Conservation (phyloP, 1,140 invertebrate genomes). For the Parasteatoda tepidariorum region DNA sequence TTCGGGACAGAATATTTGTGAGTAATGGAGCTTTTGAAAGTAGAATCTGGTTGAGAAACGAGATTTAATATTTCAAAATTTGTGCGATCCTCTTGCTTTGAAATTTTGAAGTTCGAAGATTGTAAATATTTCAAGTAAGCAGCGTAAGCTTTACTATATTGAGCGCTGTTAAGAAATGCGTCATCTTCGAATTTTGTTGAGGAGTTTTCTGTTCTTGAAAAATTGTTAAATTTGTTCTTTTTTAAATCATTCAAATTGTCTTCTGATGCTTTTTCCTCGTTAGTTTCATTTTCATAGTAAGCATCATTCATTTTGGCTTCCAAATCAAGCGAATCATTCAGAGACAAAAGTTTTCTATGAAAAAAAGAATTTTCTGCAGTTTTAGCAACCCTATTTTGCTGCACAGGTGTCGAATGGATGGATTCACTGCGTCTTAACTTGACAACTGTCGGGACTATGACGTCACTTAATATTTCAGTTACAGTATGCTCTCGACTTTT, state of each 20-base stretch:
- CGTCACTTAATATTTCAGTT: slow-evolving; percentile 48
- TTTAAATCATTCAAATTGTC: slow-evolving; percentile 5
- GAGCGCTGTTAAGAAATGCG: slow-evolving; percentile 40
- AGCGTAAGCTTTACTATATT: slow-evolving; percentile 49
- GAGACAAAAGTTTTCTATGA: background rate
- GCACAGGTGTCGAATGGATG: background rate
- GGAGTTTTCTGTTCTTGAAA: background rate
- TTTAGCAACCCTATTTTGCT: background rate
- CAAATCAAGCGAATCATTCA: background rate
- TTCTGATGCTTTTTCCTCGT: background rate
- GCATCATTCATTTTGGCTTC: background rate
- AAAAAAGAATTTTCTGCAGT: background rate
- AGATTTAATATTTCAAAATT: background rate
- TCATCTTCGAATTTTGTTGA: background rate
- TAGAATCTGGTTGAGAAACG: background rate
- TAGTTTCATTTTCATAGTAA: background rate
- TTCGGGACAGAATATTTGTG: background rate
- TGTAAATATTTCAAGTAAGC: slow-evolving; percentile 47
- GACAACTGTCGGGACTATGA: slow-evolving; percentile 44
- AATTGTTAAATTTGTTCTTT: no score
- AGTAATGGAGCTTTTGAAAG: background rate
- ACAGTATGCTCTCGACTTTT: slow-evolving; percentile 65
- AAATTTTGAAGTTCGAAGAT: background rate
- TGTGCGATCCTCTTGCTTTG: background rate
- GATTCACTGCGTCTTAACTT: slow-evolving; percentile 2